Percentiles rank a stretch among this genome's conserved stretches.
phyloP scores from a whole-genome alignment of 2,113 vertebrate species.

The Penelope pileata region DNA sequence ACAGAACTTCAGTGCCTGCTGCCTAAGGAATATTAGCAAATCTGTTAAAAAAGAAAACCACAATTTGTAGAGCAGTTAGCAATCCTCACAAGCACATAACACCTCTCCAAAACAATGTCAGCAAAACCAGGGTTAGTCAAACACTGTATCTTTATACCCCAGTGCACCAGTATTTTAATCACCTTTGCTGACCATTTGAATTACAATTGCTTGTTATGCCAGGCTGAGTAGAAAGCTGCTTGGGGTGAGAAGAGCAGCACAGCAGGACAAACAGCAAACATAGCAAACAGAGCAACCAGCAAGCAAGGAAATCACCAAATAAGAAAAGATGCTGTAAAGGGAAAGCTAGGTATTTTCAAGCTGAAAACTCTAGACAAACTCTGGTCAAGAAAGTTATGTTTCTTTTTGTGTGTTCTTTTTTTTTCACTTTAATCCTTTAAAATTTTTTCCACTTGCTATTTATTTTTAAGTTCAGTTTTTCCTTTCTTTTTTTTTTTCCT shows the following conservation, averaged over 20 bases:
- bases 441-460: not conserved
- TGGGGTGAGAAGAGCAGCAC: not conserved
- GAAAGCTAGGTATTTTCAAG: not conserved
- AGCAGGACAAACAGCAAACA: not conserved
- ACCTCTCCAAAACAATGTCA: not conserved
- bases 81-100: not conserved
- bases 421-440: not conserved
- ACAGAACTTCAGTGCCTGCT: not conserved
- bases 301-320: not conserved
- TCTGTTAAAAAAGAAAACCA: not conserved
- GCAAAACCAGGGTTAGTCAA: not conserved
- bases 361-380: no score
- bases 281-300: not conserved
- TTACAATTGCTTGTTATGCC: not conserved
- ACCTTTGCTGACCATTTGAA: not conserved
- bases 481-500: not conserved
- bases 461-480: not conserved
- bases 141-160: not conserved
- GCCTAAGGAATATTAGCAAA: not conserved
- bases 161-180: not conserved
- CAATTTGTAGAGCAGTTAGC: rapidly evolving
- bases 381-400: not conserved
- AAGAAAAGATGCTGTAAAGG: not conserved
- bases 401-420: not conserved
- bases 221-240: not conserved